A percentile compares a stretch with the other conserved stretches of the same genome.
These are phyloP conservation scores for Cataglyphis hispanica DNA, from an alignment of 1,140 invertebrate genomes.

Conservation along the genomic window DNA sequence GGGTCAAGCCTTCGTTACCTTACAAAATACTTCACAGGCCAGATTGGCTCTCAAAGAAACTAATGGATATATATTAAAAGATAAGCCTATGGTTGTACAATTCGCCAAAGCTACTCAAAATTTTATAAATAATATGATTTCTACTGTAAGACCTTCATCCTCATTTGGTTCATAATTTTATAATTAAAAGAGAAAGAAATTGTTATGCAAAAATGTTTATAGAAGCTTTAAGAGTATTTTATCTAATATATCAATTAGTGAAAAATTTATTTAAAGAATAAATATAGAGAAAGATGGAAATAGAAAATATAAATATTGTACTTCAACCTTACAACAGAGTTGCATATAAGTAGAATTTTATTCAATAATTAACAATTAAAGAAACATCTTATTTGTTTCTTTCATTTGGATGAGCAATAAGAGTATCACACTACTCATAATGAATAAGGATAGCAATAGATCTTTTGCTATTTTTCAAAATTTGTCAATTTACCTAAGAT, in stretches of 20 bases:
- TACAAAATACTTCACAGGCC: conserved; percentile 91
- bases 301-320: neutral
- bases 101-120: conserved; percentile 90
- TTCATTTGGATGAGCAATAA: neutral
- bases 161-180: conserved; percentile 17
- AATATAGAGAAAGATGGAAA: neutral
- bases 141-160: neutral
- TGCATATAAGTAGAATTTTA: neutral
- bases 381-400: conserved; percentile 7
- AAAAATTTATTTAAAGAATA: neutral
- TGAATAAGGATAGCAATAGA: conserved; percentile 1
- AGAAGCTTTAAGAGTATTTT: neutral
- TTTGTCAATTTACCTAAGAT: conserved; percentile 15
- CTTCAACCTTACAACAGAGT: neutral
- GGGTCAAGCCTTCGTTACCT: conserved; percentile 97
- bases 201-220: neutral
- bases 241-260: neutral
- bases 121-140: conserved; percentile 45
- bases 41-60: conserved; percentile 93
- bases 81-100: conserved; percentile 96
- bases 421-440: neutral
- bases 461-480: neutral
- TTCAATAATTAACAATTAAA: conserved; percentile 47
- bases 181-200: neutral
- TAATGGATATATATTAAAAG: conserved; percentile 95